phyloP scores from a whole-genome alignment of 1,140 invertebrate genomes.

The Catajapyx aquilonaris region DNA sequence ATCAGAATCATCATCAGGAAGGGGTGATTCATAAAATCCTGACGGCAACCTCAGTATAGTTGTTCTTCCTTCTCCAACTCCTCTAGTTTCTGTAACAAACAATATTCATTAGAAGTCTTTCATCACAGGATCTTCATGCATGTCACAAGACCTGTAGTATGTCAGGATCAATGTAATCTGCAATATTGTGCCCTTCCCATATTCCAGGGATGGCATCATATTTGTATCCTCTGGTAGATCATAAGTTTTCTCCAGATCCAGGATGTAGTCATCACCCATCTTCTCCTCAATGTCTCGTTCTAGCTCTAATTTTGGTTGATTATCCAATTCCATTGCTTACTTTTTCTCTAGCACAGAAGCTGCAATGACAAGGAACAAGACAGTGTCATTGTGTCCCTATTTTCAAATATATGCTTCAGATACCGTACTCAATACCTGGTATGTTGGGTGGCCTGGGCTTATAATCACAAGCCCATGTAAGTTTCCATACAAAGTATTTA shows the following conservation, averaged over 20 bases:
- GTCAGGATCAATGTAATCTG: conserved; percentile 93
- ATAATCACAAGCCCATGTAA: conserved; percentile 64
- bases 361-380: no score
- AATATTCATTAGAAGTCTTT: conserved; percentile 10
- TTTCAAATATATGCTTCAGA: no score
- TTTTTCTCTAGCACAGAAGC: conserved; percentile 35
- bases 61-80: conserved; percentile 74
- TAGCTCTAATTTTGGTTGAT: conserved; percentile 48
- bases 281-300: conserved; percentile 88
- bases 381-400: no score
- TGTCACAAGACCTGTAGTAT: conserved; percentile 55
- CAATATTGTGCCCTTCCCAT: conserved; percentile 94
- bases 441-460: conserved; percentile 56
- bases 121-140: conserved; percentile 3
- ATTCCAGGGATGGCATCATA: conserved; percentile 93
- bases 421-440: no score
- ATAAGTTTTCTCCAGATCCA: conserved; percentile 93
- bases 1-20: conserved; percentile 71
- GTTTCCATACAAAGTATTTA: no score
- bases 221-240: conserved; percentile 78
- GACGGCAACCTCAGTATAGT: conserved; percentile 54
- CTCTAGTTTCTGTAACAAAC: conserved; percentile 71
- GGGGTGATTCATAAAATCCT: conserved; percentile 71
- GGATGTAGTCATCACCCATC: conserved; percentile 81
- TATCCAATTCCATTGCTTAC: conserved; percentile 33